These are phyloP conservation scores for Phasia obesa DNA, from an alignment of 2,888 invertebrate genomes.

Conservation along the genomic window DNA sequence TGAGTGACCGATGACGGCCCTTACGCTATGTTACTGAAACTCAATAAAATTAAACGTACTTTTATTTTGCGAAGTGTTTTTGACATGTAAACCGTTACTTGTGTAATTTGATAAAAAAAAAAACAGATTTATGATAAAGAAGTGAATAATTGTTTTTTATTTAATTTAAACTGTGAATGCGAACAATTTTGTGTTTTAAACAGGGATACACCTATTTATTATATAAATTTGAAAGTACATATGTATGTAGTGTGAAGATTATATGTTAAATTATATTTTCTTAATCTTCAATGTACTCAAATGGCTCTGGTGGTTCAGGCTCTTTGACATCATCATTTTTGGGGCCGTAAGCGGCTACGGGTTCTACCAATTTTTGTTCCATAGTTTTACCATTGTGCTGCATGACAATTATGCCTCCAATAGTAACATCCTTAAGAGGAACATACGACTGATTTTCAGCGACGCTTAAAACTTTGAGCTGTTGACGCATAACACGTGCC, in stretches of 20 bases:
- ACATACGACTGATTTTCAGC: constrained; percentile 91
- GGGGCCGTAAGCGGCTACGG: constrained; percentile 94
- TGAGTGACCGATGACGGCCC: no score
- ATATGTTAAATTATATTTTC: constrained; percentile 29
- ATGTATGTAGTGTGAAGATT: no score
- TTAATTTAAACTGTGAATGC: no score
- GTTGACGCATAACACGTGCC: constrained; percentile 96
- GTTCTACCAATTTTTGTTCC: constrained; percentile 93
- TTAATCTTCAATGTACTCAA: constrained; percentile 94
- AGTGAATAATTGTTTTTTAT: no score
- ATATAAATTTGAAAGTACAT: background rate
- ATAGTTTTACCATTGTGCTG: constrained; percentile 91
- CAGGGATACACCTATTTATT: background rate
- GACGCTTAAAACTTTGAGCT: constrained; percentile 90
- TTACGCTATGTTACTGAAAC: no score
- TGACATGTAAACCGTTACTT: no score
- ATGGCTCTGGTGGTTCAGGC: constrained; percentile 98
- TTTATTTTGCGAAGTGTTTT: no score
- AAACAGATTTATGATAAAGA: no score
- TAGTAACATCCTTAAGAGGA: constrained; percentile 94
- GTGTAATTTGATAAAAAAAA: no score
- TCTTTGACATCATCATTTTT: constrained; percentile 97
- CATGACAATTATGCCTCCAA: constrained; percentile 98
- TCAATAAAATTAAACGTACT: no score
- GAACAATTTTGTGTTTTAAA: no score